Percentiles rank a stretch among this genome's conserved stretches.
Evolutionary conservation across 1,140 invertebrate species (phyloP).

Genomic region (Leptopilina boulardi): DNA sequence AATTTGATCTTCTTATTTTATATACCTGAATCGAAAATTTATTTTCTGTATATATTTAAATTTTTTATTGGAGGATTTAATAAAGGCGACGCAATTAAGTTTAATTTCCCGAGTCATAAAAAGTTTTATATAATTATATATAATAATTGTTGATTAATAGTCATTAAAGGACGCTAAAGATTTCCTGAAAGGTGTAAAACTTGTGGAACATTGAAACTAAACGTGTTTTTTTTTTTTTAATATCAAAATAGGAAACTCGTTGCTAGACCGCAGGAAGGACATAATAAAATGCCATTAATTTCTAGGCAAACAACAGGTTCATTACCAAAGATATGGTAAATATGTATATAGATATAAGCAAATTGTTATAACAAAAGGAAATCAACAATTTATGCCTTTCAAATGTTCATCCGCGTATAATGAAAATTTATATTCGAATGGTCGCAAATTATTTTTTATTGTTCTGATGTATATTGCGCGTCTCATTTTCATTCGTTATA

Average conservation of each 20-base stretch:
- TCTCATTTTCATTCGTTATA: background rate
- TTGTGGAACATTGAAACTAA: background rate
- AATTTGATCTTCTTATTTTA: no score
- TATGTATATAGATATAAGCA: background rate
- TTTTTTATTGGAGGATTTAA: background rate
- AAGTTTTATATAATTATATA: background rate
- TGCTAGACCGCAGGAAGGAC: background rate
- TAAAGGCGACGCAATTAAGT: background rate
- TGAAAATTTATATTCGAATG: background rate
- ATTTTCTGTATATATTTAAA: no score
- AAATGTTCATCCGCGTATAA: background rate
- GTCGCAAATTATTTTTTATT: background rate
- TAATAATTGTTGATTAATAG: background rate
- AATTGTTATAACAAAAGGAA: background rate
- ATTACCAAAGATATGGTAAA: background rate
- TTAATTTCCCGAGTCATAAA: background rate
- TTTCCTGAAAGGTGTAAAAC: background rate
- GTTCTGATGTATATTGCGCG: background rate
- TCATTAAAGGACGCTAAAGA: background rate
- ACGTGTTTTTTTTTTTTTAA: background rate
- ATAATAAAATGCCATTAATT: constrained; percentile 3
- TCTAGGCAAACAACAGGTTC: background rate
- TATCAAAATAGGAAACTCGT: background rate
- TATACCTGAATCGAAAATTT: background rate
- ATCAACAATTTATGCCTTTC: constrained; percentile 12